A percentile compares a stretch with the other conserved stretches of the same genome.
These are phyloP conservation scores for Selene dorsalis DNA, from an alignment of 2,797 vertebrate genomes.

Conservation along the genomic window DNA sequence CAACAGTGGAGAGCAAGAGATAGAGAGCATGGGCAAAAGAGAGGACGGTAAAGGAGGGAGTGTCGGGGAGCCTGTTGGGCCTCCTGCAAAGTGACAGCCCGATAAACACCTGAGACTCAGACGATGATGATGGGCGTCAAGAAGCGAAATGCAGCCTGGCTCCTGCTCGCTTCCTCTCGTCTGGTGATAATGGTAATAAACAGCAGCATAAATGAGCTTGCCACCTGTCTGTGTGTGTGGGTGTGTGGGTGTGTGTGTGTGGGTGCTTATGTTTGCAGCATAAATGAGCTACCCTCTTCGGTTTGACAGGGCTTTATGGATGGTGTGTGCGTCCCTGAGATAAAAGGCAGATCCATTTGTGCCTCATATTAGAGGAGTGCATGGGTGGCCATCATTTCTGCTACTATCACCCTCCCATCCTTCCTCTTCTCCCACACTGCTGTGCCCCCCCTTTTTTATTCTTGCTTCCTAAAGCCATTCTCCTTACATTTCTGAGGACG, in stretches of 20 bases:
- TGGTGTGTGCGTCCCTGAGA: constrained; percentile 57
- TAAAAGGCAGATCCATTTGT: constrained; percentile 74
- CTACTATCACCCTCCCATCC: constrained; percentile 23
- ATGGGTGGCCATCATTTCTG: constrained; percentile 61
- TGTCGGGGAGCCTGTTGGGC: constrained; percentile 48
- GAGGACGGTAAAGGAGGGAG: constrained; percentile 38
- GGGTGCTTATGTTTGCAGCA: constrained; percentile 42
- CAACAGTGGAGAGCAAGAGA: constrained; percentile 39
- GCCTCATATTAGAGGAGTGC: constrained; percentile 58
- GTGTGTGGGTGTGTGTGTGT: constrained; percentile 37
- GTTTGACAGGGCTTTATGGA: constrained; percentile 72
- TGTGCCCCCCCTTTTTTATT: constrained; percentile 34
- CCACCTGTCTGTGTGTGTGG: constrained; percentile 50
- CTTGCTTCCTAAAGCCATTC: constrained; percentile 22
- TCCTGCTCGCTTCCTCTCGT: constrained; percentile 55
- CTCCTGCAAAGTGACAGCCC: constrained; percentile 66
- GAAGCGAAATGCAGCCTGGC: constrained; percentile 52
- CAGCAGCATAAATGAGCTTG: constrained; percentile 70
- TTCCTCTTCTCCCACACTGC: constrained; percentile 22
- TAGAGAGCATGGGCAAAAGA: constrained; percentile 4
- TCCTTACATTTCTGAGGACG: not conserved
- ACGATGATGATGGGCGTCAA: constrained; percentile 65
- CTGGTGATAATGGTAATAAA: constrained; percentile 78
- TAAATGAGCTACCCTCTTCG: constrained; percentile 67
- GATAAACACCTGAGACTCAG: constrained; percentile 81